Evolutionary conservation across 2,888 invertebrate genomes (phyloP).

Genomic region (Tetragnatha montana): DNA sequence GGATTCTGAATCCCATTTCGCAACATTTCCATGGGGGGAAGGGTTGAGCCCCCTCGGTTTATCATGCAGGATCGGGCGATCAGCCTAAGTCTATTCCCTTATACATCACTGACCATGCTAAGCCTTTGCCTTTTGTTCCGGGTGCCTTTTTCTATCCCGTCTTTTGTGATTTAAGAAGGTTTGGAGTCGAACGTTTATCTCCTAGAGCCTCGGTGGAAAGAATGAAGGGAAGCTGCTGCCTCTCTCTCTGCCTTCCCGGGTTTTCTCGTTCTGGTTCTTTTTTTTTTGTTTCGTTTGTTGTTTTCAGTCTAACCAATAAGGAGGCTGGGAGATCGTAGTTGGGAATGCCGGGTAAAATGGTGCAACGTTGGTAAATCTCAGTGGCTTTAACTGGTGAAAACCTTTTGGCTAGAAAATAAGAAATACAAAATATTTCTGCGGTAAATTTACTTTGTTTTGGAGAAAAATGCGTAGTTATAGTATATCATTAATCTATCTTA

Average conservation of each 20-base stretch:
- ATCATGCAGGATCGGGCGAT: constrained; percentile 48
- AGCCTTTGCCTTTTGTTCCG: constrained; percentile 50
- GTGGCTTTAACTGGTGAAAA: too few relatives aligned
- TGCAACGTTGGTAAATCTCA: not conserved
- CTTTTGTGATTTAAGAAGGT: constrained; percentile 13
- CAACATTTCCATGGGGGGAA: constrained; percentile 51
- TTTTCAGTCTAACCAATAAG: constrained; percentile 46
- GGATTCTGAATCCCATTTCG: constrained; percentile 53
- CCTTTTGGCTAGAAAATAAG: too few relatives aligned
- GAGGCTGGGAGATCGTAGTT: constrained; percentile 22
- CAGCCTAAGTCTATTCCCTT: constrained; percentile 42
- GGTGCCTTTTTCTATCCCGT: constrained; percentile 18
- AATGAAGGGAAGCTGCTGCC: not conserved
- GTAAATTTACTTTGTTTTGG: too few relatives aligned
- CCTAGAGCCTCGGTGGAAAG: constrained; percentile 28
- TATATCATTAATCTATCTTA: too few relatives aligned
- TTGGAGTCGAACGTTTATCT: constrained; percentile 41
- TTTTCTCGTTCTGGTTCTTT: not conserved
- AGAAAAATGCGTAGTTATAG: too few relatives aligned
- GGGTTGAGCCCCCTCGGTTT: constrained; percentile 36
- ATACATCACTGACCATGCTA: constrained; percentile 55
- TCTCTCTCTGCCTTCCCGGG: too few relatives aligned
- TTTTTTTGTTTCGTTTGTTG: constrained; percentile 6
- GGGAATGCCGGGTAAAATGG: constrained; percentile 12
- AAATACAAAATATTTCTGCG: too few relatives aligned